phyloP scores from a whole-genome alignment of 2,113 vertebrate genomes.

The Xenopus laevis region DNA sequence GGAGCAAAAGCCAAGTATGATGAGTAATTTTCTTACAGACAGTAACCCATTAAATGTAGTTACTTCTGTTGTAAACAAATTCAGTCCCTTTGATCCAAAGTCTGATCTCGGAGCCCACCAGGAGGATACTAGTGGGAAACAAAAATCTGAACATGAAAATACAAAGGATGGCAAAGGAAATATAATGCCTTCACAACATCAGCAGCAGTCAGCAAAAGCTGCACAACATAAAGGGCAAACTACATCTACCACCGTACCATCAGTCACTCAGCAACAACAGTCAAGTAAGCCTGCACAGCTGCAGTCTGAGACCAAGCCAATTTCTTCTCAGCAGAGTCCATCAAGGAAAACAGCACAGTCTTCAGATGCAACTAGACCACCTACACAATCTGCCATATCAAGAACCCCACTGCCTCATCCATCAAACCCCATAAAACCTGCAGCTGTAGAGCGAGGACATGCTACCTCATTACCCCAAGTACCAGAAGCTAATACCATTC shows the following conservation, averaged over 20 bases:
- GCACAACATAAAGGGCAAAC: constrained; percentile 59
- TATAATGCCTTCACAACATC: constrained; percentile 53
- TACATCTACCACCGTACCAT: constrained; percentile 58
- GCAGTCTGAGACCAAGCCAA: constrained; percentile 55
- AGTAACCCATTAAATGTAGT: constrained; percentile 88
- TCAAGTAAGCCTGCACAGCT: constrained; percentile 49
- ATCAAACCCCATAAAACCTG: constrained; percentile 45
- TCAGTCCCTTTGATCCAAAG: constrained; percentile 85
- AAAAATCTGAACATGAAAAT: constrained; percentile 68
- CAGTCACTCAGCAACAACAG: constrained; percentile 52
- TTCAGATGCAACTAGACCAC: constrained; percentile 22
- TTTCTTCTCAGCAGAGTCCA: constrained; percentile 13
- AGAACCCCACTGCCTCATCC: constrained; percentile 48
- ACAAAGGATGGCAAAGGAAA: constrained; percentile 52
- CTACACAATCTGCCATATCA: neutral
- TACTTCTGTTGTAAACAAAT: constrained; percentile 95
- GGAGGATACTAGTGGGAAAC: constrained; percentile 67
- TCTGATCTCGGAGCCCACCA: constrained; percentile 72
- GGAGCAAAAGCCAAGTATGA: constrained; percentile 74
- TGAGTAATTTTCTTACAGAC: constrained; percentile 88
- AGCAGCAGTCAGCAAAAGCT: constrained; percentile 59
- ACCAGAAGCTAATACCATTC: constrained; percentile 45
- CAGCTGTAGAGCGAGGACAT: constrained; percentile 18
- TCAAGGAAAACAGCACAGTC: constrained; percentile 4
- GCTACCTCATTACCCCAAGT: constrained; percentile 52